Evolutionary conservation across 2,797 vertebrate genomes (phyloP), one percentile per base, ranked within the genome.

Genomic region (Kryptolebias ocellatus): DNA sequence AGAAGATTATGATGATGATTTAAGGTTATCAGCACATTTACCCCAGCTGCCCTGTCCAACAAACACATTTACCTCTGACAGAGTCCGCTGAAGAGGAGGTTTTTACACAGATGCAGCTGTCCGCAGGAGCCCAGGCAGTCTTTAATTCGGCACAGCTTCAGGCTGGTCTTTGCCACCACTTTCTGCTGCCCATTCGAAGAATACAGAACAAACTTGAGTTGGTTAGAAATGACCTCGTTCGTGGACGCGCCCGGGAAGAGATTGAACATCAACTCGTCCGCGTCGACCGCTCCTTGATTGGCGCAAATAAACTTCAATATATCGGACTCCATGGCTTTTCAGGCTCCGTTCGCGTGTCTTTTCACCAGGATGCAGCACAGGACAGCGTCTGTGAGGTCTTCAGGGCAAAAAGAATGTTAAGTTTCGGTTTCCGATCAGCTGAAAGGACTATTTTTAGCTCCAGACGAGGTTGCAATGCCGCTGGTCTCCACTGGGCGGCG

Each of bases 61-160:
- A 28, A 31, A n/a, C 44, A 14, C 2, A 0, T 55, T 61, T 62
- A 72, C 81, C 78, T 74, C 0, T 0, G 29, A 44, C 94, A 94
- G 8, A 54, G 55, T 5, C 90, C 93, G 1, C 2, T 31, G 52
- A 87, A 39, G 1, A 94, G 74, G 63, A 83, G 51, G 17, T 70
- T 73, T 53, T 88, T 93, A 4, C 94, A 94, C 24, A 94, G 67
- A 55, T 94, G 93, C 0, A 94, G 67, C 0, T 9, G 20, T 0
- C 1, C 0, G 51, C 93, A 94, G 0, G 34, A 2, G 0, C 85
- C 84, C 0, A 0, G 0, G 4, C 93, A 94, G 4, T 29, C 50
- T 2, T 1, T 85, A 0, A 0, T 15, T 4, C 74, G 64, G 50
- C 93, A 94, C 58, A 93, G 57, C 3, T 54, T 83, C 54, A 92